Evolutionary conservation across 2,113 vertebrate genomes (phyloP).

Genomic region (Bothrops jararaca): DNA sequence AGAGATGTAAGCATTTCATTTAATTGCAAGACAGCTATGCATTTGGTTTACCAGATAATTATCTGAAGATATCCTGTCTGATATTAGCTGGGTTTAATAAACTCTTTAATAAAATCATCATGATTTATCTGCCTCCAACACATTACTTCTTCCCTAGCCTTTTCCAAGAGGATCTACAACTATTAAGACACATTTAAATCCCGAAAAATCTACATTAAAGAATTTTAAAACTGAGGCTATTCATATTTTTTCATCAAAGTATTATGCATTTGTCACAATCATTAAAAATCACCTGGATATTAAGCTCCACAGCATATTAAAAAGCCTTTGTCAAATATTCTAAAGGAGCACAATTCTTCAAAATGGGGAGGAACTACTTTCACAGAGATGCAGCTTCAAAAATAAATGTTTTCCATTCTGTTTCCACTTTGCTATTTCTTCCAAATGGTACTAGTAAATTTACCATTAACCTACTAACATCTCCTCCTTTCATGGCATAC

Average conservation of each 20-base stretch:
- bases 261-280: neutral
- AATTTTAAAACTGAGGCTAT: neutral
- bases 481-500: neutral
- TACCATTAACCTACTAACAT: neutral
- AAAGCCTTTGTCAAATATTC: neutral
- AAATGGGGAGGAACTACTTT: neutral
- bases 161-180: neutral
- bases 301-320: neutral
- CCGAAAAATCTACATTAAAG: constrained; percentile 6
- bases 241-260: neutral
- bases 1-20: neutral
- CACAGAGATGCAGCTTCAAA: neutral
- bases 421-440: neutral
- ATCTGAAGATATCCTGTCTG: neutral
- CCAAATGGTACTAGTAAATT: neutral
- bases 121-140: neutral
- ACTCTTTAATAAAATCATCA: neutral
- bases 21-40: neutral
- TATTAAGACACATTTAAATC: neutral
- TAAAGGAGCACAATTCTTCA: neutral
- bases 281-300: neutral
- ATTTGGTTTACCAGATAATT: neutral
- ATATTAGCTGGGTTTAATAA: neutral
- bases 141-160: neutral
- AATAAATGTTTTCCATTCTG: neutral